phyloP scores from a whole-genome alignment of 2,888 invertebrate species.

The Monopis laevigella region DNA sequence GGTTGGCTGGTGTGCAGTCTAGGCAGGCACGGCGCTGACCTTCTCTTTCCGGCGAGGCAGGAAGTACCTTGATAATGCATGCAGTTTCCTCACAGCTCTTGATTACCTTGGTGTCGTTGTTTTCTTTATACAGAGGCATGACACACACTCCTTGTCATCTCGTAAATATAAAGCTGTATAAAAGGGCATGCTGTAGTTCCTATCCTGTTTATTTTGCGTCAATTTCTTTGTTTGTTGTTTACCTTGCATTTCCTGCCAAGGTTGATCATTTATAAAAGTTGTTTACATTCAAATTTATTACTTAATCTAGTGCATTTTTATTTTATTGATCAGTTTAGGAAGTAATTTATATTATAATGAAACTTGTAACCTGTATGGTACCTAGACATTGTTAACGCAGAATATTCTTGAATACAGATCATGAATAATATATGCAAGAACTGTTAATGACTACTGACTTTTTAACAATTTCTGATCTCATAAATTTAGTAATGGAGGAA shows the following conservation, averaged over 20 bases:
- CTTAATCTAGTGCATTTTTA: constrained; percentile 1
- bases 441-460: too few relatives aligned
- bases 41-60: constrained; percentile 66
- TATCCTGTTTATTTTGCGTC: constrained; percentile 45
- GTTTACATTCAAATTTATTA: constrained; percentile 11
- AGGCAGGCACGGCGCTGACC: constrained; percentile 41
- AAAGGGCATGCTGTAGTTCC: constrained; percentile 32
- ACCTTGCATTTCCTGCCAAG: constrained; percentile 52
- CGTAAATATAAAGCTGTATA: constrained; percentile 34
- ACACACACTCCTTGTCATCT: constrained; percentile 29
- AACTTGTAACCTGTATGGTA: too few relatives aligned
- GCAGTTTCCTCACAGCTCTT: constrained; percentile 50
- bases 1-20: constrained; percentile 26
- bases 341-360: too few relatives aligned
- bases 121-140: constrained; percentile 3
- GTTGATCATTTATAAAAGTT: constrained; percentile 26
- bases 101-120: constrained; percentile 44
- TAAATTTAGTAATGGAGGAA: too few relatives aligned
- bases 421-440: too few relatives aligned
- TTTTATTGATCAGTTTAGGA: too few relatives aligned
- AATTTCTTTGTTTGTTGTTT: constrained; percentile 56
- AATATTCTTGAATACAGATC: too few relatives aligned
- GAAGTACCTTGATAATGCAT: constrained; percentile 63
- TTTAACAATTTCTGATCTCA: too few relatives aligned
- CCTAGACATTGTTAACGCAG: too few relatives aligned